Percentiles rank a stretch among this genome's conserved stretches.
phyloP scores from a whole-genome alignment of 2,113 vertebrate genomes.

The Capreolus pygargus region DNA sequence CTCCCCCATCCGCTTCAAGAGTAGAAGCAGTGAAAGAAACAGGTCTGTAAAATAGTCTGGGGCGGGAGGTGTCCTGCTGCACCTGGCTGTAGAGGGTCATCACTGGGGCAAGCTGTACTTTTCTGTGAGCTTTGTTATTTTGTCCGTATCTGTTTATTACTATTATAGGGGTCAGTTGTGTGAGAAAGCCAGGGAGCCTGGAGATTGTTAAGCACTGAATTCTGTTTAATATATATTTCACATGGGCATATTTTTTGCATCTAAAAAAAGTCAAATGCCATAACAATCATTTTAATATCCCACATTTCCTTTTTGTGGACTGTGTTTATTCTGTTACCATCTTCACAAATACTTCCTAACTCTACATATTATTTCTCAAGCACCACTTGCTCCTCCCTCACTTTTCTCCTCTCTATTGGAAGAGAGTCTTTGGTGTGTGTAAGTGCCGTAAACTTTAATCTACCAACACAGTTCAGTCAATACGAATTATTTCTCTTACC shows the following conservation, averaged over 20 bases:
- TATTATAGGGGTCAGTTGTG: neutral
- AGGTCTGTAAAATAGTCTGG: neutral
- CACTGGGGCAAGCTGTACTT: slow-evolving; percentile 62
- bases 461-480: neutral
- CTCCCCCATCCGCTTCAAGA: neutral
- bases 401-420: neutral
- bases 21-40: neutral
- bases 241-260: slow-evolving; percentile 46
- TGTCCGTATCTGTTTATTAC: slow-evolving; percentile 55
- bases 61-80: neutral
- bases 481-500: neutral
- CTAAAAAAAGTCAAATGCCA: slow-evolving; percentile 2
- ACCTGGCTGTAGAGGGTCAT: slow-evolving; percentile 75
- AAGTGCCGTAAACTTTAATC: neutral
- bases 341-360: neutral
- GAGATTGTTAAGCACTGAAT: slow-evolving; percentile 62
- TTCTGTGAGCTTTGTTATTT: slow-evolving; percentile 66
- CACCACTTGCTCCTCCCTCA: neutral
- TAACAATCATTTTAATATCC: slow-evolving; percentile 55
- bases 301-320: slow-evolving; percentile 57
- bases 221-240: slow-evolving; percentile 72
- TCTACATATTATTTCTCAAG: neutral
- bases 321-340: neutral
- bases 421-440: neutral
- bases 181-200: slow-evolving; percentile 23